Evolutionary conservation across 2,797 vertebrate genomes (phyloP).

Genomic region (Tamandua tetradactyla): DNA sequence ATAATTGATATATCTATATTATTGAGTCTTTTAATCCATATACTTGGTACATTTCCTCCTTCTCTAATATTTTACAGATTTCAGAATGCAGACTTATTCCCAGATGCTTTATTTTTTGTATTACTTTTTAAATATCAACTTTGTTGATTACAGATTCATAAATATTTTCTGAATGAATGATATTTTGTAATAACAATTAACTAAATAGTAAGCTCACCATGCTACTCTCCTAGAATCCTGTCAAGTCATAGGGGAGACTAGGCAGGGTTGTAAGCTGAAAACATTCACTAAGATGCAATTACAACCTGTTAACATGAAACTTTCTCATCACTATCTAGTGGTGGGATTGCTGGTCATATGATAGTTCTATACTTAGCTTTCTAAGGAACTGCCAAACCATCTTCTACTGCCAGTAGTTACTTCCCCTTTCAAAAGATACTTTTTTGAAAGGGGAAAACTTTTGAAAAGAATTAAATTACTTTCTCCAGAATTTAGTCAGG

Average conservation of each 20-base stretch:
- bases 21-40: not conserved
- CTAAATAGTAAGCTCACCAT: not conserved
- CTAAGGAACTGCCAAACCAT: too few species aligned
- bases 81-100: not conserved
- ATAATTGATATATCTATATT: not conserved
- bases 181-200: not conserved
- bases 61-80: not conserved
- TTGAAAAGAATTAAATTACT: not conserved
- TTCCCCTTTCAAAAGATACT: too few species aligned
- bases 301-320: not conserved
- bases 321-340: not conserved
- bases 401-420: too few species aligned
- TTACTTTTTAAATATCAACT: not conserved
- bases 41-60: not conserved
- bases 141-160: not conserved
- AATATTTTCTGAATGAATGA: not conserved
- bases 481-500: not conserved
- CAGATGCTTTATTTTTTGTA: not conserved
- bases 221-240: too few species aligned
- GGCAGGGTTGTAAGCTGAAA: not conserved
- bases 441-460: not conserved
- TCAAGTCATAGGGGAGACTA: not conserved
- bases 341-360: too few species aligned
- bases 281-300: not conserved
- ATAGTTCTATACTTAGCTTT: too few species aligned